Conservation (phyloP, 2,113 vertebrate species). For the Sula dactylatra region DNA sequence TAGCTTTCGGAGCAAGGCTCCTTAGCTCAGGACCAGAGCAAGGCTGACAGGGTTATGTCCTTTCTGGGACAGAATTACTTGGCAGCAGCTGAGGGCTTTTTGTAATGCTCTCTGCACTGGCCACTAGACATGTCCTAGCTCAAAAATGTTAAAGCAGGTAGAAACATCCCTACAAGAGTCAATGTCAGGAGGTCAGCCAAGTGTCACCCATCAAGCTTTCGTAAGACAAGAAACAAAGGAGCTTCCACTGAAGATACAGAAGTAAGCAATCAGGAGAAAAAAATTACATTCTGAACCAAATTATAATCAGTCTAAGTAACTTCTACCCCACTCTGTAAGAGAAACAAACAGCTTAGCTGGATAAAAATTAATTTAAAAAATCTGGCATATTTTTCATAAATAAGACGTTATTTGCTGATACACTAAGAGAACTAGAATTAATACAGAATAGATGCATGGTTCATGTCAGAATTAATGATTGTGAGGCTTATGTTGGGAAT, state of each 20-base stretch:
- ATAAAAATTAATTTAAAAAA: not conserved
- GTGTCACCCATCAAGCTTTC: not conserved
- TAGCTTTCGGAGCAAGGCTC: not conserved
- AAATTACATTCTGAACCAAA: not conserved
- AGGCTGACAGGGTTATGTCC: not conserved
- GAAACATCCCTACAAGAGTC: not conserved
- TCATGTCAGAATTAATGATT: not conserved
- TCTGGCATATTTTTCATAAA: not conserved
- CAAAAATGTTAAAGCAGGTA: not conserved
- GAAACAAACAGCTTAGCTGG: not conserved
- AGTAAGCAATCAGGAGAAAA: not conserved
- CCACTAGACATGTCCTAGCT: not conserved
- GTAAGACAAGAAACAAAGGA: not conserved
- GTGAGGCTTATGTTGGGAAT: not conserved
- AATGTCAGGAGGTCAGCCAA: not conserved
- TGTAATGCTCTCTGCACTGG: not conserved
- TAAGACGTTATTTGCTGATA: not conserved
- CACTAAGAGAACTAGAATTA: not conserved
- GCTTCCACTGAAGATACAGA: not conserved
- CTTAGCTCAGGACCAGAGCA: constrained; percentile 17
- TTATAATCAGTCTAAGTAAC: not conserved
- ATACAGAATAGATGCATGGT: not conserved
- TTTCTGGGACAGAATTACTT: not conserved
- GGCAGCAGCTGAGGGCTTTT: not conserved
- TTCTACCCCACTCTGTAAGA: not conserved